A percentile compares a stretch with the other conserved stretches of the same genome.
Evolutionary conservation across 2,888 invertebrate genomes (phyloP).

Genomic region (Zygogramma bicolorata): DNA sequence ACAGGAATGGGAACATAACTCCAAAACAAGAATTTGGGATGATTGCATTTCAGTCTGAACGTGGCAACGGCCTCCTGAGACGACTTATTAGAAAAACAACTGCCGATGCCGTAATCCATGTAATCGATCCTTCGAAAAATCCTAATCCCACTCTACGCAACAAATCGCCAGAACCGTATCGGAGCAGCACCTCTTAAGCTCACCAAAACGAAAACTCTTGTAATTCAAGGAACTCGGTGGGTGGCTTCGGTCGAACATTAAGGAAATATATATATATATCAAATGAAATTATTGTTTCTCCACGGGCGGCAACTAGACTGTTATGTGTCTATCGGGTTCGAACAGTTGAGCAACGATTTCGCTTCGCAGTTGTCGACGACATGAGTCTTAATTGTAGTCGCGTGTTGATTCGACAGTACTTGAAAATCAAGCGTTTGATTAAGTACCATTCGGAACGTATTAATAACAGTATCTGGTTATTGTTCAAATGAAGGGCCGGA

Average conservation of each 20-base stretch:
- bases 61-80: no score
- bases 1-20: no score
- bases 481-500: neutral
- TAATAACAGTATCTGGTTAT: slow-evolving; percentile 1
- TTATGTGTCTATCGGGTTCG: neutral
- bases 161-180: neutral
- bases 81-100: no score
- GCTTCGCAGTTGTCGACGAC: neutral
- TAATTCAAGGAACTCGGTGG: slow-evolving; percentile 5
- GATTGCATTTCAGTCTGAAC: no score
- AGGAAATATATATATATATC: neutral
- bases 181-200: neutral
- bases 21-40: no score
- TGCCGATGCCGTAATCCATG: neutral
- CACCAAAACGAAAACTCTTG: neutral
- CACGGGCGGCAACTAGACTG: neutral
- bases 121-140: neutral
- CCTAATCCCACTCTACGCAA: neutral
- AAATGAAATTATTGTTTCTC: slow-evolving; percentile 12
- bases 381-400: slow-evolving; percentile 11
- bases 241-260: neutral
- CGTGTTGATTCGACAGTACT: slow-evolving; percentile 3
- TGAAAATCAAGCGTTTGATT: neutral
- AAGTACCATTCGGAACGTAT: slow-evolving; percentile 1
- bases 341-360: neutral